Evolutionary conservation across 2,888 invertebrate genomes (phyloP).

Genomic region (Dryomyza anilis): DNA sequence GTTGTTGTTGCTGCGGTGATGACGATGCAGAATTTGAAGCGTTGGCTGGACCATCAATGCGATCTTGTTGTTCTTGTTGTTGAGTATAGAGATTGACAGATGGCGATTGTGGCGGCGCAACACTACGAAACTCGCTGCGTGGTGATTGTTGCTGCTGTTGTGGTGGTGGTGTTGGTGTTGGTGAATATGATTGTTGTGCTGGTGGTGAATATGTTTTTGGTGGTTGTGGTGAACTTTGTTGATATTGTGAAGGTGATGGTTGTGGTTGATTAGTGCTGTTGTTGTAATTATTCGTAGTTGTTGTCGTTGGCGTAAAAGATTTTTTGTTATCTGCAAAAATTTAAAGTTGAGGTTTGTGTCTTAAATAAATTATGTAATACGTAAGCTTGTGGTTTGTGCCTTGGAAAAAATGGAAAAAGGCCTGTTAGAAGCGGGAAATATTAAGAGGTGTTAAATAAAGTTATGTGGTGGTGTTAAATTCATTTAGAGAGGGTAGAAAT

Average conservation of each 20-base stretch:
- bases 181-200: constrained; percentile 29
- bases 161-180: constrained; percentile 39
- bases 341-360: too few relatives aligned
- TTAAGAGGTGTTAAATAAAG: too few relatives aligned
- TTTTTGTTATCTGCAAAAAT: constrained; percentile 25
- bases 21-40: constrained; percentile 10
- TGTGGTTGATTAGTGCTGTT: constrained; percentile 38
- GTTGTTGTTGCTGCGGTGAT: constrained; percentile 33
- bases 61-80: constrained; percentile 8
- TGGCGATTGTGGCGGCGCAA: constrained; percentile 51
- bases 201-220: constrained; percentile 23
- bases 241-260: too few relatives aligned
- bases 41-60: neutral
- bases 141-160: constrained; percentile 38
- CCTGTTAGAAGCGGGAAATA: too few relatives aligned
- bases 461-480: too few relatives aligned
- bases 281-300: constrained; percentile 38
- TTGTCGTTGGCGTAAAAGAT: constrained; percentile 32
- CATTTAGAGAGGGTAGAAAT: too few relatives aligned
- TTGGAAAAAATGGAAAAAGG: too few relatives aligned
- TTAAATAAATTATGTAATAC: too few relatives aligned
- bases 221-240: constrained; percentile 38
- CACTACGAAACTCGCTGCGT: constrained; percentile 52
- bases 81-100: constrained; percentile 48
- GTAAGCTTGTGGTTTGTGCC: too few relatives aligned